Conservation (phyloP, 1,140 invertebrate species). For the Lerema accius region DNA sequence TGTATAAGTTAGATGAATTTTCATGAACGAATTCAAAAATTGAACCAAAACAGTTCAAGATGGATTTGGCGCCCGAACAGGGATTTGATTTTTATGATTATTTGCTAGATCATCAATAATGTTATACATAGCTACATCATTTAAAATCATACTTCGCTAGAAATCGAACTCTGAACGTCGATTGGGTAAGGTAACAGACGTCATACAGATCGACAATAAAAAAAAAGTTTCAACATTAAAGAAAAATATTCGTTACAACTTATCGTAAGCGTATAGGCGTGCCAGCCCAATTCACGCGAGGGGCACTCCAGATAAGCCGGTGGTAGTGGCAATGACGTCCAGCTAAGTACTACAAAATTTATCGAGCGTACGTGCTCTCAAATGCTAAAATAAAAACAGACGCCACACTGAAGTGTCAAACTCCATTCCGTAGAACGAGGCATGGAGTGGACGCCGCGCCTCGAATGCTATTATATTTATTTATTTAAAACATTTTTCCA, state of each 20-base stretch:
- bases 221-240: too few relatives aligned
- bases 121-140: too few relatives aligned
- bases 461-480: conserved; percentile 33
- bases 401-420: conserved; percentile 62
- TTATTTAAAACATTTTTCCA: conserved; percentile 38
- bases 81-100: too few relatives aligned
- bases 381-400: conserved; percentile 73
- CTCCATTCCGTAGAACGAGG: conserved; percentile 50
- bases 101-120: too few relatives aligned
- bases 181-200: too few relatives aligned
- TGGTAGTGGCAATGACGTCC: conserved; percentile 67
- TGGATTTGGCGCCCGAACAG: too few relatives aligned
- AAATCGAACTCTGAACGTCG: too few relatives aligned
- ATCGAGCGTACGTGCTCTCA: conserved; percentile 67
- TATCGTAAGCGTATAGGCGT: conserved; percentile 52
- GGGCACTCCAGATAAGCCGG: conserved; percentile 56
- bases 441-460: conserved; percentile 23
- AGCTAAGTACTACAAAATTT: conserved; percentile 73
- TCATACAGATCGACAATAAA: too few relatives aligned
- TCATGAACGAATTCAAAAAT: too few relatives aligned
- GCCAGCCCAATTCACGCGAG: conserved; percentile 66
- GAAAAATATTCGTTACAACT: background rate
- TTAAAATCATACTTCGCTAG: too few relatives aligned
- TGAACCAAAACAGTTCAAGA: too few relatives aligned
- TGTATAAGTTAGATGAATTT: too few relatives aligned